A percentile compares a stretch with the other conserved stretches of the same genome.
phyloP scores from a whole-genome alignment of 1,140 invertebrate species.

The Mercenaria mercenaria region DNA sequence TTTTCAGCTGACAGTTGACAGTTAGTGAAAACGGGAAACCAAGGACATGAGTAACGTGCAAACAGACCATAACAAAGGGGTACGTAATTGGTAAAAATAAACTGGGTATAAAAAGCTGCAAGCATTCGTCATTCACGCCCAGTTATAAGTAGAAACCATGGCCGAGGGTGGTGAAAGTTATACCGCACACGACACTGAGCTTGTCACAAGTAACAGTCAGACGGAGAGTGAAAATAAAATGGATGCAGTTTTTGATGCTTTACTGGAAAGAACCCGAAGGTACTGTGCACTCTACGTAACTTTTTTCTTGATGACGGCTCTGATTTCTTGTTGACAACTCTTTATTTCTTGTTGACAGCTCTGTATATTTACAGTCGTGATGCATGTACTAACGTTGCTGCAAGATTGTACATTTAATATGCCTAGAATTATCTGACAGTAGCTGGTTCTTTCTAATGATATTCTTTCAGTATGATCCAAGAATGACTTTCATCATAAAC shows the following conservation, averaged over 20 bases:
- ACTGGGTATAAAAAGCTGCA: slow-evolving; percentile 9
- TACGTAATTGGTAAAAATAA: slow-evolving; percentile 52
- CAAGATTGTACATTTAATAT: no score
- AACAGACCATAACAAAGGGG: neutral
- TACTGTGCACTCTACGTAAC: neutral
- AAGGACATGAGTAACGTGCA: neutral
- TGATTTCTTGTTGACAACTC: no score
- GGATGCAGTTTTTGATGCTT: slow-evolving; percentile 24
- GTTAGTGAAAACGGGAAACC: neutral
- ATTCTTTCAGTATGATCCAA: no score
- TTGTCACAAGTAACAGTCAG: neutral
- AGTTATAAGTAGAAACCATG: slow-evolving; percentile 21
- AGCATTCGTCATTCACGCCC: neutral
- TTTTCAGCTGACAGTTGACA: neutral
- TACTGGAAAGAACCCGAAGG: slow-evolving; percentile 46
- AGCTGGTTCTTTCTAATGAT: no score
- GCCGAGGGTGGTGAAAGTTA: slow-evolving; percentile 37
- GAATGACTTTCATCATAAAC: no score
- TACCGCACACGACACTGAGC: neutral
- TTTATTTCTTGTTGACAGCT: no score
- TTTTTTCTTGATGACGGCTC: no score
- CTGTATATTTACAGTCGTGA: no score
- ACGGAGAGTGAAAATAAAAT: neutral
- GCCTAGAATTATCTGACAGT: no score
- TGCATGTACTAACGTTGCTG: no score